These are phyloP conservation scores for Protophormia terraenovae DNA, from an alignment of 2,888 invertebrate species.

Conservation along the genomic window DNA sequence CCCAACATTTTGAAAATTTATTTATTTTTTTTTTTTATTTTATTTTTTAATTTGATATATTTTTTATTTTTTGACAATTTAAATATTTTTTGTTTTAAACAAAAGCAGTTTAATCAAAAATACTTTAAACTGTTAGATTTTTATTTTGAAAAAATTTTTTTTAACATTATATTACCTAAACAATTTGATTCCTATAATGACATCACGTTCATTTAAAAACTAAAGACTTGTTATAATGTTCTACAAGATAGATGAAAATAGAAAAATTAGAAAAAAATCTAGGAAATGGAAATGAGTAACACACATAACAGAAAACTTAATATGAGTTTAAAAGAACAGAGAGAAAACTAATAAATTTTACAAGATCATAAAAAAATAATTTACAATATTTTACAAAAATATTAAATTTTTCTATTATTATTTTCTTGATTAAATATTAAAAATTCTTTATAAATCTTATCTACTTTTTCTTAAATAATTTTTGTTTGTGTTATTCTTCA, in stretches of 20 bases:
- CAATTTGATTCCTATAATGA: slow-evolving; percentile 35
- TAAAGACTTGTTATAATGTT: slow-evolving; percentile 33
- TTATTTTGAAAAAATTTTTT: slow-evolving; percentile 7
- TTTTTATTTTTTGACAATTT: too few species aligned
- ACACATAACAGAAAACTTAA: not conserved
- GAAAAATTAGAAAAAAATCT: not conserved
- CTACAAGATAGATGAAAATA: not conserved
- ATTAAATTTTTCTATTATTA: not conserved
- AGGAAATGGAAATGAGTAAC: not conserved
- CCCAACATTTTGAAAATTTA: too few species aligned
- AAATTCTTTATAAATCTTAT: not conserved
- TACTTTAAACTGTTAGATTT: slow-evolving; percentile 26
- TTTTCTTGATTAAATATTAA: not conserved
- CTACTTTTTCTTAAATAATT: not conserved
- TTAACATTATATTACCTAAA: slow-evolving; percentile 7
- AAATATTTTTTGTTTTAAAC: not conserved
- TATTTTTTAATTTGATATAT: too few species aligned
- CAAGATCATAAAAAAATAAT: not conserved
- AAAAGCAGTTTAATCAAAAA: not conserved
- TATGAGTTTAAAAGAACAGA: not conserved
- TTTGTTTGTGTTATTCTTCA: not conserved
- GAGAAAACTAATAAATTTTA: not conserved
- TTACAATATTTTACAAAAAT: not conserved
- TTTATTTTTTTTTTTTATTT: too few species aligned
- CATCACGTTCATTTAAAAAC: slow-evolving; percentile 52